phyloP scores from a whole-genome alignment of 2,797 vertebrate genomes.

The Cyclura pinguis region DNA sequence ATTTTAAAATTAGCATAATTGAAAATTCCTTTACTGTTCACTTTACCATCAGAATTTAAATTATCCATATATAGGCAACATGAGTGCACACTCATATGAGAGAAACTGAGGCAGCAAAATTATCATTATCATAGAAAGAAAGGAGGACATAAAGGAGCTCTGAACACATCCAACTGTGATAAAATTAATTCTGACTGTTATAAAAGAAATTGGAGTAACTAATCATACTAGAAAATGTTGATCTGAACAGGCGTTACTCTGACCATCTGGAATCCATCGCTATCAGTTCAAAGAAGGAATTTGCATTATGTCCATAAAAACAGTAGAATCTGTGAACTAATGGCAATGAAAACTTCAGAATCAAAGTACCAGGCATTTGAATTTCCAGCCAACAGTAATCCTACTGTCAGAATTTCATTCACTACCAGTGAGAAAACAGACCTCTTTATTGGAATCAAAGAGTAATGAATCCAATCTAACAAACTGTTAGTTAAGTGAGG shows the following conservation, averaged over 20 bases:
- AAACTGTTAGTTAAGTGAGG: slow-evolving; percentile 22
- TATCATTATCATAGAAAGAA: not conserved
- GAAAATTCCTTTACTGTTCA: not conserved
- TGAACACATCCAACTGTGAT: not conserved
- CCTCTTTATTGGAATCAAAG: slow-evolving; percentile 24
- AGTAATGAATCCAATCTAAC: slow-evolving; percentile 28
- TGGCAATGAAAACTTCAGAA: slow-evolving; percentile 23
- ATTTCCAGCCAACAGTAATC: slow-evolving; percentile 4
- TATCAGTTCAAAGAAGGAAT: slow-evolving; percentile 15
- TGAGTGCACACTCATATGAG: not conserved
- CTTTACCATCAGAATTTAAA: not conserved
- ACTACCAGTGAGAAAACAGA: slow-evolving; percentile 16
- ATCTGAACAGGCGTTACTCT: slow-evolving; percentile 7
- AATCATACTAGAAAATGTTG: not conserved
- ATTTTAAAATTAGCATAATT: not conserved
- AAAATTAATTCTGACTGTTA: slow-evolving; percentile 3
- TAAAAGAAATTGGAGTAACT: not conserved
- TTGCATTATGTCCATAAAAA: slow-evolving; percentile 62
- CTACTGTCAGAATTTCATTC: slow-evolving; percentile 35
- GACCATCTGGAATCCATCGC: slow-evolving; percentile 18
- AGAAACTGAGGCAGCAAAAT: not conserved
- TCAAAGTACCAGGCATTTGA: slow-evolving; percentile 17
- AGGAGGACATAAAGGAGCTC: not conserved
- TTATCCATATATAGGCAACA: not conserved
- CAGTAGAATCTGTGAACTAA: slow-evolving; percentile 16